These are phyloP conservation scores for Thomomys bottae DNA, from an alignment of 2,113 vertebrate genomes.

Conservation along the genomic window DNA sequence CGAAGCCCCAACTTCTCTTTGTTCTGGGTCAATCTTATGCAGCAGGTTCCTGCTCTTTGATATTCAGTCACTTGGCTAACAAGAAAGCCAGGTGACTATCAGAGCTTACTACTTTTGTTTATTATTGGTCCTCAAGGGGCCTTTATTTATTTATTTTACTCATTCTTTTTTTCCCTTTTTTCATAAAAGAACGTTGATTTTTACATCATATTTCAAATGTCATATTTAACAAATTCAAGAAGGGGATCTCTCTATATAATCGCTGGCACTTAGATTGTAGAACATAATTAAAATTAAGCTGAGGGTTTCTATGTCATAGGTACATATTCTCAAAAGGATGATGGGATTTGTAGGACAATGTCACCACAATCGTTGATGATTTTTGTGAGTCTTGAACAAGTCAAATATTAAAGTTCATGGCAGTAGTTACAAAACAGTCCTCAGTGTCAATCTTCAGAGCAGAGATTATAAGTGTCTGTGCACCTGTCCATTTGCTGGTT, in stretches of 20 bases:
- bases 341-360: background rate
- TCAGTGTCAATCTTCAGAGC: background rate
- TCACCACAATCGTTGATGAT: background rate
- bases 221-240: too few species aligned
- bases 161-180: too few species aligned
- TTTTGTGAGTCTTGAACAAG: background rate
- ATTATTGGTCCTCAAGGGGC: background rate
- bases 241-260: too few species aligned
- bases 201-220: too few species aligned
- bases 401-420: background rate
- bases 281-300: too few species aligned
- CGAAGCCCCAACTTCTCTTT: background rate
- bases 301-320: too few species aligned
- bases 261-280: too few species aligned
- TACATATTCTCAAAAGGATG: background rate
- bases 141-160: background rate
- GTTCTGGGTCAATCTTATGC: background rate
- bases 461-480: background rate
- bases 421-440: background rate
- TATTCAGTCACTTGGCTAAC: background rate
- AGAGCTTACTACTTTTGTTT: too few species aligned
- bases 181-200: too few species aligned
- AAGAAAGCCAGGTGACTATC: too few species aligned
- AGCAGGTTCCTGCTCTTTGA: background rate
- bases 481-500: background rate